Conservation (phyloP, 2,888 invertebrate genomes). For the Parnassius orleans region DNA sequence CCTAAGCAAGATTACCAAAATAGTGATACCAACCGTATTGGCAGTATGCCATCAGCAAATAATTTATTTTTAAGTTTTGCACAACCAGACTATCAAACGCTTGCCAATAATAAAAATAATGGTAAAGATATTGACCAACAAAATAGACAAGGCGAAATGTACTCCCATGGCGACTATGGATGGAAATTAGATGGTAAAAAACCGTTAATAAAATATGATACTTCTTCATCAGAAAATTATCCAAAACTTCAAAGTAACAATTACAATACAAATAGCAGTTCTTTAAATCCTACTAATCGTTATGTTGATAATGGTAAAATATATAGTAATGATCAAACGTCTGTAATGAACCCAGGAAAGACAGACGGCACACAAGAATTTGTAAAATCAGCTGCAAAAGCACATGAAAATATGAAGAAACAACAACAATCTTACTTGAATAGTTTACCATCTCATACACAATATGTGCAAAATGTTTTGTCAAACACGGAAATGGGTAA, state of each 20-base stretch:
- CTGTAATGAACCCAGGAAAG: conserved; percentile 59
- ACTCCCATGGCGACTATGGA: conserved; percentile 73
- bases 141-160: conserved; percentile 52
- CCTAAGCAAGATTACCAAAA: conserved; percentile 45
- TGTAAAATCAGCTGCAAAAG: conserved; percentile 68
- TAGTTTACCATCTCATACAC: conserved; percentile 42
- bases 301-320: conserved; percentile 65
- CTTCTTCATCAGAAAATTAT: conserved; percentile 47
- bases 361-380: conserved; percentile 61
- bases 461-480: conserved; percentile 39
- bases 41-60: conserved; percentile 61
- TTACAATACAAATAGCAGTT: conserved; percentile 48
- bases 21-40: conserved; percentile 61
- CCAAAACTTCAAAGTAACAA: conserved; percentile 51
- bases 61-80: conserved; percentile 64
- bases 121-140: conserved; percentile 59
- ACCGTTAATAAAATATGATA: conserved; percentile 46
- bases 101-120: conserved; percentile 50
- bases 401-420: conserved; percentile 66
- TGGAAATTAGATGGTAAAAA: conserved; percentile 73
- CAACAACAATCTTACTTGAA: conserved; percentile 45
- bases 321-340: conserved; percentile 54
- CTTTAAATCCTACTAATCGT: conserved; percentile 66
- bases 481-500: conserved; percentile 33
- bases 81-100: conserved; percentile 60